These are phyloP conservation scores for Polydesmus complanatus DNA, from an alignment of 2,888 invertebrate genomes.

Conservation along the genomic window DNA sequence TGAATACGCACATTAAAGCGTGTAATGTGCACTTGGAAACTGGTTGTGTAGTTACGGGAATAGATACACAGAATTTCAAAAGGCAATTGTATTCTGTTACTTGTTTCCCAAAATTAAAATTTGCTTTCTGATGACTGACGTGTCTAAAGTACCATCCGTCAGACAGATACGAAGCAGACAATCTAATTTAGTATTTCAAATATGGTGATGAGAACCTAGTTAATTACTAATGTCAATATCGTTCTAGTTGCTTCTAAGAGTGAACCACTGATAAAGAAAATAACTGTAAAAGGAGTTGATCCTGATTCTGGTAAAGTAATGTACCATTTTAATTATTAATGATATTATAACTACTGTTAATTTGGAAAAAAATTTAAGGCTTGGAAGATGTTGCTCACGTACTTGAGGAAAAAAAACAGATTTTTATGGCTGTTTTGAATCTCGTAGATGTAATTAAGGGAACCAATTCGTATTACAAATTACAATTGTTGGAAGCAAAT, in stretches of 20 bases:
- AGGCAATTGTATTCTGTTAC: constrained; percentile 23
- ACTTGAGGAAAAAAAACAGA: constrained; percentile 38
- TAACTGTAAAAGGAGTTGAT: constrained; percentile 74
- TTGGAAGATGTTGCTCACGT: constrained; percentile 67
- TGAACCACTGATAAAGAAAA: constrained; percentile 41
- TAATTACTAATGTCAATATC: not conserved
- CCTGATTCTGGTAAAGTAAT: constrained; percentile 52
- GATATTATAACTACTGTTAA: not conserved
- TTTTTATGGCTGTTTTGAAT: constrained; percentile 67
- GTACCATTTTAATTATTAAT: not conserved
- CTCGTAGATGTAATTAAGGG: constrained; percentile 71
- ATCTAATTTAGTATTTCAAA: not conserved
- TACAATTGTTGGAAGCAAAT: constrained; percentile 75
- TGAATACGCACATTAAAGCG: too few species aligned
- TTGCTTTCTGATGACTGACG: constrained; percentile 30
- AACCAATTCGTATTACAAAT: constrained; percentile 87
- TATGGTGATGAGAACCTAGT: too few species aligned
- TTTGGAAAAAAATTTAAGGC: constrained; percentile 25
- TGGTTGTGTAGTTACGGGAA: constrained; percentile 12
- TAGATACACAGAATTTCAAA: constrained; percentile 26
- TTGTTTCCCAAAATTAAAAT: constrained; percentile 25
- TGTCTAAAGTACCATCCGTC: constrained; percentile 22
- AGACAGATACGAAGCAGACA: constrained; percentile 32
- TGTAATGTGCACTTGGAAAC: not conserved
- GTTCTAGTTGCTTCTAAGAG: constrained; percentile 24